Evolutionary conservation across 2,888 invertebrate genomes (phyloP).

Genomic region (Sphaerophoria rueppellii): DNA sequence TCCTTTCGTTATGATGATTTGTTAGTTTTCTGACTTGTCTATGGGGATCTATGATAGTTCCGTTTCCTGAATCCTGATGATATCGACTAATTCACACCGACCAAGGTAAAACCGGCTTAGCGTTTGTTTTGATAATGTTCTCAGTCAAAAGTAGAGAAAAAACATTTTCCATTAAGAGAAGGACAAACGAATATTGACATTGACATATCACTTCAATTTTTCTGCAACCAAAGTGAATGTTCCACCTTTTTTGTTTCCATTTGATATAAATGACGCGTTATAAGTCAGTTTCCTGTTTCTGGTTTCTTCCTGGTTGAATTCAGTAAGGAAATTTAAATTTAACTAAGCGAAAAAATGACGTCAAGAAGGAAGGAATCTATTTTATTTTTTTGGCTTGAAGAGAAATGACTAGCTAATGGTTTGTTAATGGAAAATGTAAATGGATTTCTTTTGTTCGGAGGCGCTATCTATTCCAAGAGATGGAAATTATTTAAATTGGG

Average conservation of each 20-base stretch:
- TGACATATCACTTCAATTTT: conserved; percentile 16
- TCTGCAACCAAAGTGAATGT: conserved; percentile 3
- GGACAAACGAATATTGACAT: conserved; percentile 1
- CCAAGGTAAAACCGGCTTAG: too few species aligned
- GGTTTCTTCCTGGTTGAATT: neutral
- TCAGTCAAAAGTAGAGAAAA: neutral
- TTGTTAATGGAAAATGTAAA: too few species aligned
- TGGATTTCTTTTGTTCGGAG: too few species aligned
- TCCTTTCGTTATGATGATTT: neutral
- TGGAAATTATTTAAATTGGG: too few species aligned
- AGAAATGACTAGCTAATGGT: too few species aligned
- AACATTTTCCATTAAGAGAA: neutral
- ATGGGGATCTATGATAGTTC: neutral
- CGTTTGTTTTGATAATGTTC: neutral
- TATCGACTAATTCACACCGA: neutral
- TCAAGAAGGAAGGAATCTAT: too few species aligned
- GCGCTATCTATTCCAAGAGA: too few species aligned
- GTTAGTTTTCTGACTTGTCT: neutral
- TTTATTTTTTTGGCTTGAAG: too few species aligned
- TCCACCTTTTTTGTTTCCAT: neutral
- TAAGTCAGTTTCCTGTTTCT: conserved; percentile 11
- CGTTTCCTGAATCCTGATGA: neutral
- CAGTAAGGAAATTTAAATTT: neutral
- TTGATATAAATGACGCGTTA: conserved; percentile 12
- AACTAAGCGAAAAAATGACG: too few species aligned